Evolutionary conservation across 1,140 invertebrate species (phyloP), one percentile per base, ranked within the genome.

Genomic region (Drepana arcuata): DNA sequence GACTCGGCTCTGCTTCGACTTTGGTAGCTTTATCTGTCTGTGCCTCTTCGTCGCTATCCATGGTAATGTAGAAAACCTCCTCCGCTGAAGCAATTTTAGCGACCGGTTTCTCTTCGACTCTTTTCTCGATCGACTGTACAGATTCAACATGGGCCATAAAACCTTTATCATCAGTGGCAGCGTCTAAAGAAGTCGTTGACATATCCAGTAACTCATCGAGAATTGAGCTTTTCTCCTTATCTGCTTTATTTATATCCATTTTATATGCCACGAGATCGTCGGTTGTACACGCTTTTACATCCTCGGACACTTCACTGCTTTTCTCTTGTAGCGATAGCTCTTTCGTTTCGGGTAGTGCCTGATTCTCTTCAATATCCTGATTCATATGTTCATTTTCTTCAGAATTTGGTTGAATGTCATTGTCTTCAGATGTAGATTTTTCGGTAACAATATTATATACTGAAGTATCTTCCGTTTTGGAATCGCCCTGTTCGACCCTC

Each of bases 141-240:
- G 23, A 34, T 6, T 28, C 35, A 1, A 43, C 7, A 13, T 30
- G n/a, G 10, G 16, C 12, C 13, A 23, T 26, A 15, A 23, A 3
- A 2, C 26, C 25, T 33, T 52, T 51, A 14, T 54, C 40, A 2
- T 44, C 41, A 5, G 41, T 10, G 3, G 30, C 39, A 21, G 38
- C 30, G 25, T 34, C 16, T 10, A 50, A 24, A 2, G 56, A 62
- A n/a, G 41, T 34, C 11, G 10, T 34, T 1, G 67, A 71, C 67
- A 74, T 70, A 30, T 67, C 51, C 7, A 71, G 37, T 14, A 68
- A 44, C 32, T 67, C 53, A 40, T 53, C 46, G 0, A 74, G 34
- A 26, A 70, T 48, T 11, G 57, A 64, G 16, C 49, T 56, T 11
- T n/a, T 23, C 16, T 2, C 16, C 2, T 33, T 21, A 9, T 14